A percentile compares a stretch with the other conserved stretches of the same genome.
Evolutionary conservation across 2,113 vertebrate species (phyloP).

Genomic region (Miniopterus natalensis): DNA sequence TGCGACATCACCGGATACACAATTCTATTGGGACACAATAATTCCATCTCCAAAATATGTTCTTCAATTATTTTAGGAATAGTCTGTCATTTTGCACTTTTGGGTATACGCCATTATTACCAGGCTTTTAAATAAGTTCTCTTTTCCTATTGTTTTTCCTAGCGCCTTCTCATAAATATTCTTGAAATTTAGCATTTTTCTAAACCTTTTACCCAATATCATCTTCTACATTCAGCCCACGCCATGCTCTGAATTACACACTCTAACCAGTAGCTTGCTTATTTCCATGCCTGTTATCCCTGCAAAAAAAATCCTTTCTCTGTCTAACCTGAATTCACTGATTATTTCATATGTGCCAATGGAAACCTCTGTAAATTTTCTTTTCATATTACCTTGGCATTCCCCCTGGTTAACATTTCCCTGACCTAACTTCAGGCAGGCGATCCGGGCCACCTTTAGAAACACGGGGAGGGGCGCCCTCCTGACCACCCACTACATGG

Average conservation of each 20-base stretch:
- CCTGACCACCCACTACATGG: constrained; percentile 96
- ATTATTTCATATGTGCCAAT: neutral
- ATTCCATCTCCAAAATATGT: too few species aligned
- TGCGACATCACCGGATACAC: neutral
- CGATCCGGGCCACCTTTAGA: constrained; percentile 92
- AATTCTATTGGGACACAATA: neutral
- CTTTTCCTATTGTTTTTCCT: neutral
- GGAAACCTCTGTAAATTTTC: neutral
- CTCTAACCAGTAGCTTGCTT: neutral
- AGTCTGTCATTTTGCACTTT: neutral
- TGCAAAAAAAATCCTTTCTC: neutral
- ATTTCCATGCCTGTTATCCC: neutral
- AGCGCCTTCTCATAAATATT: neutral
- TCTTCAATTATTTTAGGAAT: neutral
- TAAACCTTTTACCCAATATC: neutral
- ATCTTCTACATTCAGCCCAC: neutral
- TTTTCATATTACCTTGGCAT: neutral
- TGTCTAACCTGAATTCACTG: neutral
- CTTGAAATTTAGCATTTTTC: neutral
- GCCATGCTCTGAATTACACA: neutral
- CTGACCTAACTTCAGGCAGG: constrained; percentile 87
- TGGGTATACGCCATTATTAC: neutral
- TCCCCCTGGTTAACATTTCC: neutral
- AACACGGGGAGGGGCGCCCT: constrained; percentile 92
- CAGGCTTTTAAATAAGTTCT: neutral